Conservation (phyloP, 2,888 invertebrate genomes). For the Philopedon plagiatum region DNA sequence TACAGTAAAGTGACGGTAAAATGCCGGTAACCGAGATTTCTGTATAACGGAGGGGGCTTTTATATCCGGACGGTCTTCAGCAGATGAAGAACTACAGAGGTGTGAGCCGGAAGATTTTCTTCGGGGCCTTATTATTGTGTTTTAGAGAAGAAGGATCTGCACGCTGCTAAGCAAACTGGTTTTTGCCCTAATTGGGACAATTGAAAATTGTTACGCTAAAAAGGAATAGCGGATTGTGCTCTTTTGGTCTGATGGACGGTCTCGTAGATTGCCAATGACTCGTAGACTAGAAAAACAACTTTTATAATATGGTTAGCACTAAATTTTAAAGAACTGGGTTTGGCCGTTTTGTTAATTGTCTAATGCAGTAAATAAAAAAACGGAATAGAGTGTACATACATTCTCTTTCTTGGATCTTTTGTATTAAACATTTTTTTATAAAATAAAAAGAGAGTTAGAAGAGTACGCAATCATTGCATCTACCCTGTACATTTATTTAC, state of each 20-base stretch:
- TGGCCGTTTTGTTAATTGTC: no score
- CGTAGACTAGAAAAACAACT: not conserved
- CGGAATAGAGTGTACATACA: no score
- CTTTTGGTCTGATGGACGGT: constrained; percentile 4
- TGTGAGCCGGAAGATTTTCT: constrained; percentile 62
- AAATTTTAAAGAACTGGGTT: no score
- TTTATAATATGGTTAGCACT: not conserved
- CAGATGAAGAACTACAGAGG: constrained; percentile 59
- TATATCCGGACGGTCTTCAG: constrained; percentile 43
- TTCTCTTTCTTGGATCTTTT: no score
- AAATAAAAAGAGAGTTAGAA: no score
- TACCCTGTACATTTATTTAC: no score
- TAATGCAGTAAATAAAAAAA: no score
- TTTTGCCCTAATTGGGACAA: constrained; percentile 44
- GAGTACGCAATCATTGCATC: no score
- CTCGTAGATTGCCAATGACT: not conserved
- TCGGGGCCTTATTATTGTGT: constrained; percentile 61
- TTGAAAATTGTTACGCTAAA: constrained; percentile 33
- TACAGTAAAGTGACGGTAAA: constrained; percentile 56
- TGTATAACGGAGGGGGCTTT: constrained; percentile 22
- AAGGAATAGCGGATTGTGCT: constrained; percentile 23
- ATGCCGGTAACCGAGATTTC: constrained; percentile 47
- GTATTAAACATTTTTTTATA: no score
- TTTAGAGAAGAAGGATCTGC: constrained; percentile 49
- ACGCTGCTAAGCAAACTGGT: constrained; percentile 54